Conservation (phyloP, 2,113 vertebrate genomes). For the Vanacampus margaritifer region DNA sequence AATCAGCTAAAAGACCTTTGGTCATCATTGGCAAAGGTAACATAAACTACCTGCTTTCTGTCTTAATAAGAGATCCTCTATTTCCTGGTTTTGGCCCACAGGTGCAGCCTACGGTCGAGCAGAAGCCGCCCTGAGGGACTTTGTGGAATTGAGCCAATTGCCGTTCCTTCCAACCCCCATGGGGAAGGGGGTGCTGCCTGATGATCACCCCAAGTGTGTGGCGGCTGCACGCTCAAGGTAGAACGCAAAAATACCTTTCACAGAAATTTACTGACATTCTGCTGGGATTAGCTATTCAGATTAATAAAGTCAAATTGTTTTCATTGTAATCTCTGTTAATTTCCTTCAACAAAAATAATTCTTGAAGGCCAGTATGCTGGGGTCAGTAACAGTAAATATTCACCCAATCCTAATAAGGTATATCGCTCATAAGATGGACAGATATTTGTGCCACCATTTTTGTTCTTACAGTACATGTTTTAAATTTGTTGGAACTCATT, state of each 20-base stretch:
- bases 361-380: no score
- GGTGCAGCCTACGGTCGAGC: constrained; percentile 88
- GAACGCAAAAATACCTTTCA: neutral
- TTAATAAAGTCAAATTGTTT: neutral
- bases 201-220: constrained; percentile 88
- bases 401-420: neutral
- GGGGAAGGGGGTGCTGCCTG: constrained; percentile 93
- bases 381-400: no score
- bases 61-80: neutral
- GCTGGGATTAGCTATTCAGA: neutral
- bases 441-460: neutral
- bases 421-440: neutral
- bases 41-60: neutral
- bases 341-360: no score
- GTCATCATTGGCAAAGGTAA: constrained; percentile 92
- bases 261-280: no score
- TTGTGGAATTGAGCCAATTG: constrained; percentile 81
- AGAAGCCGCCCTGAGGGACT: constrained; percentile 75
- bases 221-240: constrained; percentile 90
- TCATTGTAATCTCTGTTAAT: neutral
- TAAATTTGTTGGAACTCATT: neutral
- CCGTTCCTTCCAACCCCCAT: constrained; percentile 96
- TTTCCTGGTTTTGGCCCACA: constrained; percentile 36
- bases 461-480: neutral
- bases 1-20: constrained; percentile 80